Percentiles rank a stretch among this genome's conserved stretches.
phyloP scores from a whole-genome alignment of 2,888 invertebrate species.

The Keiferia lycopersicella region DNA sequence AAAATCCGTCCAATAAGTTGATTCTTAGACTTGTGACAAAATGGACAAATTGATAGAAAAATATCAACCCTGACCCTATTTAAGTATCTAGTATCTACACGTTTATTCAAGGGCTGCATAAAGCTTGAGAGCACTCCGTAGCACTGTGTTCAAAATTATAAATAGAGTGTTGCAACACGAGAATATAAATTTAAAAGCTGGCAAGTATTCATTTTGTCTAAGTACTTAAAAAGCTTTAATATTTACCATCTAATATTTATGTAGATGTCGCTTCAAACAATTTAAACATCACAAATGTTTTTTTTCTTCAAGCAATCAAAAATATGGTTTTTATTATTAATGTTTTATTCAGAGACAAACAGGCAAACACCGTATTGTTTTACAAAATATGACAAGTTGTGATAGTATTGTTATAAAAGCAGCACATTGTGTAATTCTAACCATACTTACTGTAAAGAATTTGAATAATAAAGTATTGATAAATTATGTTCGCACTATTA shows the following conservation, averaged over 20 bases:
- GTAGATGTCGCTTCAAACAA: not conserved
- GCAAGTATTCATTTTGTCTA: conserved; percentile 21
- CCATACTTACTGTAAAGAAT: not conserved
- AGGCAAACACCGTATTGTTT: not conserved
- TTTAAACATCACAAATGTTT: not conserved
- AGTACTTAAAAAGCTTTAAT: conserved; percentile 22
- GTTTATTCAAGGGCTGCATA: no score
- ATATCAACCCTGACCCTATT: no score
- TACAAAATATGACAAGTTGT: not conserved
- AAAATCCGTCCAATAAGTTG: no score
- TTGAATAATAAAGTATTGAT: not conserved
- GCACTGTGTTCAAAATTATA: no score
- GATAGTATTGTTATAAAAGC: not conserved
- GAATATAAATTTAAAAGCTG: not conserved
- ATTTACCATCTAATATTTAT: conserved; percentile 24
- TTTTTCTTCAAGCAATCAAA: not conserved
- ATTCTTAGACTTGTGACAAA: no score
- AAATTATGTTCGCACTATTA: not conserved
- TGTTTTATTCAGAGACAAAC: not conserved
- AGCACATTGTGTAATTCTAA: conserved; percentile 1
- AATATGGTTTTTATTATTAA: not conserved
- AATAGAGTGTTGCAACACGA: no score
- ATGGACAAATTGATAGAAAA: no score
- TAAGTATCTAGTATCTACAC: no score
- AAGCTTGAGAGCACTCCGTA: no score